These are phyloP conservation scores for Aleiodes leptofemur DNA, from an alignment of 2,888 invertebrate genomes.

Conservation along the genomic window DNA sequence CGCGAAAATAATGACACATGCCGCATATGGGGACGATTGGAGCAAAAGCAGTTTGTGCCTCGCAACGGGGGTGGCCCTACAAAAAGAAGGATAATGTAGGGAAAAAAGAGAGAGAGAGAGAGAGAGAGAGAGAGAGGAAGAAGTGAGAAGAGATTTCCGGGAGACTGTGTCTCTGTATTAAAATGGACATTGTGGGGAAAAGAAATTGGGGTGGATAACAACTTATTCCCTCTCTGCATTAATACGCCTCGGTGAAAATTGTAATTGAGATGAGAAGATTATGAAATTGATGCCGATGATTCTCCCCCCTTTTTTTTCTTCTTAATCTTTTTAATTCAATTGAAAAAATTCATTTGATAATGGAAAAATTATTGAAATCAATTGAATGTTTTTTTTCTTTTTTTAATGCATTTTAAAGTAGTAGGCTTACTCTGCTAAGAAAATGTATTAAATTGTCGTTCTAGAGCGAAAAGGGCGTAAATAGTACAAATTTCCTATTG, in stretches of 20 bases:
- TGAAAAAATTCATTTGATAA: too few relatives aligned
- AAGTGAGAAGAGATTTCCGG: not conserved
- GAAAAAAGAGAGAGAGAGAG: too few relatives aligned
- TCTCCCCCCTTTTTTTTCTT: not conserved
- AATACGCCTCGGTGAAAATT: slow-evolving; percentile 31
- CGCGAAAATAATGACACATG: slow-evolving; percentile 69
- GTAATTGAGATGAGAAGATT: slow-evolving; percentile 48
- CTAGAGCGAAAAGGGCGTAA: too few relatives aligned
- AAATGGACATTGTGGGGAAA: slow-evolving; percentile 1
- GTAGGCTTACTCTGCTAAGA: too few relatives aligned
- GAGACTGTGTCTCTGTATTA: slow-evolving; percentile 12
- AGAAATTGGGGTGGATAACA: slow-evolving; percentile 13
- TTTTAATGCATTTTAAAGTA: too few relatives aligned
- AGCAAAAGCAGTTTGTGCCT: not conserved
- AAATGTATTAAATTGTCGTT: too few relatives aligned
- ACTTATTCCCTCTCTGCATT: not conserved
- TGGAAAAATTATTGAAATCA: too few relatives aligned
- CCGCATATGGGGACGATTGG: slow-evolving; percentile 43
- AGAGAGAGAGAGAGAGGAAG: too few relatives aligned
- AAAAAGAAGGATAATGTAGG: not conserved
- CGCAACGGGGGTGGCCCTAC: slow-evolving; percentile 16
- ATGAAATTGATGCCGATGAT: slow-evolving; percentile 34
- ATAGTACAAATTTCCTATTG: too few relatives aligned
- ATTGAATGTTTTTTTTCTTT: too few relatives aligned
- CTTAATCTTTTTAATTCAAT: too few relatives aligned